phyloP scores from a whole-genome alignment of 2,888 invertebrate species.

The Hermaeophaga mercurialis region DNA sequence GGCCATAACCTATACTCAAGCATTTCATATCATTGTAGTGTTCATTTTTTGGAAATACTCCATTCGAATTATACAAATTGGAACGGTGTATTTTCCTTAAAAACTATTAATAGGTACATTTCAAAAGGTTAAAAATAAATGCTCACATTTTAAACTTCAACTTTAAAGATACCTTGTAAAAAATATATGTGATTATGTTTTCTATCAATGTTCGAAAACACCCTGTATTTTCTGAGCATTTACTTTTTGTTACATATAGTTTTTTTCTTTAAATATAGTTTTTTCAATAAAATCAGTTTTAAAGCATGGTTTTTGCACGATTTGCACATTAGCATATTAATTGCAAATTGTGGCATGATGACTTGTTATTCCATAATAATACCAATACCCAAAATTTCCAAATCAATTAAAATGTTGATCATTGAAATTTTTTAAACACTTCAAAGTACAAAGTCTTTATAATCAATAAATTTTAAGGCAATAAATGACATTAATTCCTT shows the following conservation, averaged over 20 bases:
- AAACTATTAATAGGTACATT: background rate
- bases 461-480: no score
- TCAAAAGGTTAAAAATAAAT: slow-evolving; percentile 16
- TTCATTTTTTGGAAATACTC: slow-evolving; percentile 24
- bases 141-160: slow-evolving; percentile 6
- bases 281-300: background rate
- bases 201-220: slow-evolving; percentile 3
- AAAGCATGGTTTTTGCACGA: slow-evolving; percentile 22
- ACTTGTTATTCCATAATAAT: no score
- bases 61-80: background rate
- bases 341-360: slow-evolving; percentile 13
- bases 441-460: no score
- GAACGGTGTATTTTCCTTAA: slow-evolving; percentile 6
- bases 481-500: no score
- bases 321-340: slow-evolving; percentile 10
- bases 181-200: background rate
- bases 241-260: background rate
- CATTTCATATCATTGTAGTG: slow-evolving; percentile 27
- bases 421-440: no score
- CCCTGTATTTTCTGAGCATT: slow-evolving; percentile 21
- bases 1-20: slow-evolving; percentile 21
- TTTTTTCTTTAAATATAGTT: no score
- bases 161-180: background rate
- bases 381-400: no score
- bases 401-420: no score